Evolutionary conservation across 2,888 invertebrate genomes (phyloP), one percentile per base, ranked within the genome.

Genomic region (Arrhopalites spinosus): DNA sequence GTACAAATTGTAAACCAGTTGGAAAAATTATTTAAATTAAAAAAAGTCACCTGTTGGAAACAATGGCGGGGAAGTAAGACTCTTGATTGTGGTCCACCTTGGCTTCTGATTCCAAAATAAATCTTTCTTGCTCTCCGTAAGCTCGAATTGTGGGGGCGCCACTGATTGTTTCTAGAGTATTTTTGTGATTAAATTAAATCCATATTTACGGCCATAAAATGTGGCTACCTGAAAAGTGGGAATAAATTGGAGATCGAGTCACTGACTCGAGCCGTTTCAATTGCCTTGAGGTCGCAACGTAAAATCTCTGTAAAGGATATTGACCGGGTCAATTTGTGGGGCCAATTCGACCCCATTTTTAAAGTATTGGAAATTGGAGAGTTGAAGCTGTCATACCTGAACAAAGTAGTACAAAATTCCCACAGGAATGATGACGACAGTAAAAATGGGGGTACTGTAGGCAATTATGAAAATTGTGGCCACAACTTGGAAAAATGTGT

Each of bases 381-480:
- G n/a, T n/a, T n/a, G n/a, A n/a, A n/a, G n/a, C 36, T 11, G 5
- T 36, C 36, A 36, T n/a, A n/a, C 36, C 11, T 86, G 94, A 81
- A 94, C 91, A 83, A 94, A 90, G 86, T 93, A 95, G 87, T 95
- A 95, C 79, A 95, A 84, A 67, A 91, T 81, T 53, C 91, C 92
- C 83, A 96, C 91, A 15, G 95, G 94, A 81, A 94, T 77, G 78
- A 96, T 91, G 76, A 94, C 90, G 69, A 89, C 88, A 84, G 93
- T 84, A 86, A 96, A 95, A 84, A 91, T 88, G 2, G 94, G 94
- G 70, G 95, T 95, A 81, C 94, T 93, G 83, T 89, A 89, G 87
- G 93, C 92, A 86, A 96, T 95, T 79, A 96, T 93, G 85, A 92
- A 90, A 82, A 95, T 86, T 30, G 94, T 95, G 74, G 94, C 94